A percentile compares a stretch with the other conserved stretches of the same genome.
phyloP scores from a whole-genome alignment of 2,888 invertebrate species.

The Geotrupes spiniger region DNA sequence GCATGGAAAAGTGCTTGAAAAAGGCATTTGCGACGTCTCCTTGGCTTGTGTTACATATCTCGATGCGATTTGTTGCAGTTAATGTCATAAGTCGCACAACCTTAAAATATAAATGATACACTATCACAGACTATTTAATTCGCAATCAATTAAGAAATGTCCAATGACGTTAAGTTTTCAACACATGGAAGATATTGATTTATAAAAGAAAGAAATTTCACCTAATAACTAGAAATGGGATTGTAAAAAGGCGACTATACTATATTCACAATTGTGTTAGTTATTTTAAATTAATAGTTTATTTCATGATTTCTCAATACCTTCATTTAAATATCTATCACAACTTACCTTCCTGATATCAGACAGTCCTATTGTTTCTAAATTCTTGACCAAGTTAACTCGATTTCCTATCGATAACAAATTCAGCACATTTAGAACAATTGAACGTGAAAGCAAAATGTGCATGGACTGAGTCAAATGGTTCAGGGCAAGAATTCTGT shows the following conservation, averaged over 20 bases:
- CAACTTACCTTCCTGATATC: slow-evolving; percentile 58
- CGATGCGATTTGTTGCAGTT: slow-evolving; percentile 57
- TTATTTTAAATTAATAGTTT: too few species aligned
- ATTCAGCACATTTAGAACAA: slow-evolving; percentile 56
- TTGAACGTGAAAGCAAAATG: slow-evolving; percentile 55
- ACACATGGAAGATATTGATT: too few species aligned
- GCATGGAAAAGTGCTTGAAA: slow-evolving; percentile 39
- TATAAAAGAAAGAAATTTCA: too few species aligned
- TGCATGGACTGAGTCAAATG: slow-evolving; percentile 54
- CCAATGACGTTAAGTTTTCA: too few species aligned
- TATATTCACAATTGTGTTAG: too few species aligned
- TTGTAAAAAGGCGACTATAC: too few species aligned
- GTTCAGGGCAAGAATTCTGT: slow-evolving; percentile 54
- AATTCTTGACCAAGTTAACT: slow-evolving; percentile 40
- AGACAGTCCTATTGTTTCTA: slow-evolving; percentile 51
- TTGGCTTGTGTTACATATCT: slow-evolving; percentile 40
- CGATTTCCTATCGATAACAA: slow-evolving; percentile 44
- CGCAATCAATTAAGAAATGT: neutral
- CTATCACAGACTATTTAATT: neutral
- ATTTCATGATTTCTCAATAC: too few species aligned
- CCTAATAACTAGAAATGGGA: too few species aligned
- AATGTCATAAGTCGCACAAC: slow-evolving; percentile 58
- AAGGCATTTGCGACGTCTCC: slow-evolving; percentile 30
- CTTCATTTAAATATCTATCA: too few species aligned
- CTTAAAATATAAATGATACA: too few species aligned